phyloP scores from a whole-genome alignment of 37 sponge, comb jelly and placozoan genomes.

The Halichondria panicea region DNA sequence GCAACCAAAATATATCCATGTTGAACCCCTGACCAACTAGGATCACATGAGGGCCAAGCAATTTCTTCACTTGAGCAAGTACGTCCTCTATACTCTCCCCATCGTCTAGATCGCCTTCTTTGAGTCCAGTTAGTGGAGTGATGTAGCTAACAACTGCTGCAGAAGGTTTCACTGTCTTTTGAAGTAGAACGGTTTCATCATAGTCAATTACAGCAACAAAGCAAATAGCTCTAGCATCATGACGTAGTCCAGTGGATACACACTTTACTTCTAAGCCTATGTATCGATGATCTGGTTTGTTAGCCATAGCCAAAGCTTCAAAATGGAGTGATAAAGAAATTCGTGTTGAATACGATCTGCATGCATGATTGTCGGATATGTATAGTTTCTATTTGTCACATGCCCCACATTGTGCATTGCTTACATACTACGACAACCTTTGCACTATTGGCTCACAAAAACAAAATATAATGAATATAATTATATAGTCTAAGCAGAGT shows the following conservation, averaged over 20 bases:
- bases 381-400: too few relatives aligned
- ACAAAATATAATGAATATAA: too few relatives aligned
- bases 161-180: conserved; percentile 5
- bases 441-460: not conserved
- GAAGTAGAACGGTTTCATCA: conserved; percentile 8
- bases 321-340: not conserved
- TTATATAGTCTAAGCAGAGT: too few relatives aligned
- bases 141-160: conserved; percentile 18
- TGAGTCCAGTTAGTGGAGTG: conserved; percentile 29
- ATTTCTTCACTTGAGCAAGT: conserved; percentile 7
- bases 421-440: too few relatives aligned
- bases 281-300: not conserved
- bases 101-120: conserved; percentile 15
- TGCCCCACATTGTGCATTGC: too few relatives aligned
- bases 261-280: conserved; percentile 27
- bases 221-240: conserved; percentile 1
- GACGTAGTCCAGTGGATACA: conserved; percentile 31
- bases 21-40: conserved; percentile 13
- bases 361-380: too few relatives aligned
- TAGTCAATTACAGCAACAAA: conserved; percentile 25
- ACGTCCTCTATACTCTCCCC: conserved; percentile 9
- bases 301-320: not conserved
- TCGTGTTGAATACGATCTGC: too few relatives aligned
- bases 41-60: conserved; percentile 15
- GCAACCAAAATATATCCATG: conserved; percentile 5